Conservation (phyloP, 2,113 vertebrate genomes). For the Nycticebus coucang region DNA sequence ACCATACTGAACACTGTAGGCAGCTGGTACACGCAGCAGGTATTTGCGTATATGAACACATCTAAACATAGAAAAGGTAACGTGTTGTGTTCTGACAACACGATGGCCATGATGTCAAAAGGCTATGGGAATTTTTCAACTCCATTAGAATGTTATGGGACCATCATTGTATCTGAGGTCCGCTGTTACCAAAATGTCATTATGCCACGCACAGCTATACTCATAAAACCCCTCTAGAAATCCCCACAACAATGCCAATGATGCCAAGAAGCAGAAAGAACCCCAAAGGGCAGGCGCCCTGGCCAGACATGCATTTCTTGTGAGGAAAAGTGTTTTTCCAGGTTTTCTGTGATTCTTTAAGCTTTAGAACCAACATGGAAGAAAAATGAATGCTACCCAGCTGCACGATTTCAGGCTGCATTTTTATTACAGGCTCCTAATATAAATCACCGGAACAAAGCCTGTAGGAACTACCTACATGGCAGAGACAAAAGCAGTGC, state of each 20-base stretch:
- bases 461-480: constrained; percentile 46
- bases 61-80: too few relatives aligned
- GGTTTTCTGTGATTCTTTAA: constrained; percentile 52
- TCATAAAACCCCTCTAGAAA: background rate
- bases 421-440: constrained; percentile 68
- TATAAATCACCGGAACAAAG: constrained; percentile 75
- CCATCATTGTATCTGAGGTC: background rate
- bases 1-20: background rate
- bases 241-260: background rate
- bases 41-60: background rate
- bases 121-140: background rate
- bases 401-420: constrained; percentile 69
- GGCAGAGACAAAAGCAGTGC: constrained; percentile 60
- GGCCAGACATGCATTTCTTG: background rate
- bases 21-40: background rate
- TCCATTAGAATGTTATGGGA: background rate
- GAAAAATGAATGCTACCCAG: constrained; percentile 72
- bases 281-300: background rate
- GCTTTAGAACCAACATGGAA: constrained; percentile 44
- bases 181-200: background rate
- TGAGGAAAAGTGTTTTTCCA: background rate
- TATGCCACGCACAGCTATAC: background rate
- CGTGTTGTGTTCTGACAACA: background rate
- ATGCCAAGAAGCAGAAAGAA: background rate
- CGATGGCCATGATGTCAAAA: background rate